phyloP scores from a whole-genome alignment of 2,888 invertebrate species.

The Luffia ferchaultella region DNA sequence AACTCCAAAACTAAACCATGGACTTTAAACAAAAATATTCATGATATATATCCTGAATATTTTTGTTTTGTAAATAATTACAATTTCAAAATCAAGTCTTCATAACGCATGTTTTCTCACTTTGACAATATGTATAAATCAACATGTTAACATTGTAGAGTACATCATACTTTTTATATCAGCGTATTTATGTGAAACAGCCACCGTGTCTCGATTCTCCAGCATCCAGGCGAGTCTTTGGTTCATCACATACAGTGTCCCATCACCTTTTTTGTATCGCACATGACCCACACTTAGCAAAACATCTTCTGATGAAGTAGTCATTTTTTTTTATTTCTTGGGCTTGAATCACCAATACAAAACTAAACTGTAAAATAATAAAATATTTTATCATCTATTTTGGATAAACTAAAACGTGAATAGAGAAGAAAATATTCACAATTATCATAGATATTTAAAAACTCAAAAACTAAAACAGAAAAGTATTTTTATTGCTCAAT shows the following conservation, averaged over 20 bases:
- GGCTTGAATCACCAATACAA: neutral
- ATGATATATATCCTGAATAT: too few species aligned
- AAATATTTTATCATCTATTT: neutral
- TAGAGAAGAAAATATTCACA: too few species aligned
- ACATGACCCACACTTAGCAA: conserved; percentile 92
- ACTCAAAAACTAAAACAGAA: too few species aligned
- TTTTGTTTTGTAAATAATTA: too few species aligned
- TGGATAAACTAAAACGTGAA: too few species aligned
- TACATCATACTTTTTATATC: conserved; percentile 89
- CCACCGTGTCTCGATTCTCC: conserved; percentile 89
- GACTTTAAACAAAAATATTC: too few species aligned
- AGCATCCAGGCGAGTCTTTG: conserved; percentile 97
- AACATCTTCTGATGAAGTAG: conserved; percentile 94
- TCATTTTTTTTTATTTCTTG: conserved; percentile 56
- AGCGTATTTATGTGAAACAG: conserved; percentile 91
- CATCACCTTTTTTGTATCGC: conserved; percentile 95
- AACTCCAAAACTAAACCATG: too few species aligned
- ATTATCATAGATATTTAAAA: too few species aligned
- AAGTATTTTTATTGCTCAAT: too few species aligned
- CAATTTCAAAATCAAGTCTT: too few species aligned
- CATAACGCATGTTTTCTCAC: too few species aligned
- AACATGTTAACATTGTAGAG: neutral
- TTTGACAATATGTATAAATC: too few species aligned
- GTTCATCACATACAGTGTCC: conserved; percentile 94
- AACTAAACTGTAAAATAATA: neutral